A percentile compares a stretch with the other conserved stretches of the same genome.
Evolutionary conservation across 2,888 invertebrate species (phyloP).

Genomic region (Anoncus sp.): DNA sequence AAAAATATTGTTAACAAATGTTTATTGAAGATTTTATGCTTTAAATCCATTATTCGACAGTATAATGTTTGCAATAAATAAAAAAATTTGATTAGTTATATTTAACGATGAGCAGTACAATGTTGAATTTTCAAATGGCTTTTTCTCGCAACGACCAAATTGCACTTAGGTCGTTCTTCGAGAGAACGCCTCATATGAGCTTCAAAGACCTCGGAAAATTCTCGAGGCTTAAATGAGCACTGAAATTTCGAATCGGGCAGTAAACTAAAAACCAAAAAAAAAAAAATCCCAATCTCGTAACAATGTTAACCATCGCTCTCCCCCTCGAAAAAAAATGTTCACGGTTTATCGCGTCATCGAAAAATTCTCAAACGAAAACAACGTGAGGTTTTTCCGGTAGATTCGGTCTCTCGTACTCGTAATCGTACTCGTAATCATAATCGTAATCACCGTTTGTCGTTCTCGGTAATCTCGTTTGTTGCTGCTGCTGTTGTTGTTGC

Average conservation of each 20-base stretch:
- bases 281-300: slow-evolving; percentile 26
- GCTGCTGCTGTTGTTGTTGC: too few species aligned
- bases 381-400: slow-evolving; percentile 80
- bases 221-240: too few species aligned
- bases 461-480: slow-evolving; percentile 52
- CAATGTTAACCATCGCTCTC: slow-evolving; percentile 1
- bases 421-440: slow-evolving; percentile 78
- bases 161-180: too few species aligned
- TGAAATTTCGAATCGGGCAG: too few species aligned
- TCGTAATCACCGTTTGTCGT: slow-evolving; percentile 68
- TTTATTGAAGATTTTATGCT: not conserved
- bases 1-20: not conserved
- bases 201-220: too few species aligned
- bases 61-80: not conserved
- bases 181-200: too few species aligned
- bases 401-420: slow-evolving; percentile 73
- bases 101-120: too few species aligned
- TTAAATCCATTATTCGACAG: too few species aligned
- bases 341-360: not conserved
- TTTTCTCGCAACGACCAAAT: too few species aligned
- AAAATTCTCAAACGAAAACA: slow-evolving; percentile 78
- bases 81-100: too few species aligned
- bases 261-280: slow-evolving; percentile 17
- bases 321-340: not conserved
- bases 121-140: too few species aligned